Base-by-base conservation (phyloP, 2,113 vertebrate genomes). In the Lepisosteus oculatus region DNA sequence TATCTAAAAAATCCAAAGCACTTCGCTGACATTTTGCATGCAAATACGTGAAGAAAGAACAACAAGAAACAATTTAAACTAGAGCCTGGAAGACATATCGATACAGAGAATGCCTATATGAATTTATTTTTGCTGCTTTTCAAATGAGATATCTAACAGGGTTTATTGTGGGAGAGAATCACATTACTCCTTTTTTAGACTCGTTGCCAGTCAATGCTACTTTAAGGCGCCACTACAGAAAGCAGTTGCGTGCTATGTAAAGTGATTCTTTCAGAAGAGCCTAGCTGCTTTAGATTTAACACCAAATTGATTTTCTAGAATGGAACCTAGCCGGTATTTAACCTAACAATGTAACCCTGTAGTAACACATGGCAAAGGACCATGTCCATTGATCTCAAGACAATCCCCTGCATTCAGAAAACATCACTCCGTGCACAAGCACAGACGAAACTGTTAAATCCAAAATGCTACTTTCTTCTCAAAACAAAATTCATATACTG, bases 301-400 rank as follows among this genome's bases (percentile, higher is more conserved):
- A 87, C 87, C 90, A 87, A 93, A 96, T 95, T 93, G 94, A 98
- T 98, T 97, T 96, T 95, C 89, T 93, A 92, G 89, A 94, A 94
- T 94, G 95, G 93, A 93, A 94, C 90, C 92, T 92, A 90, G 93
- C 89, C 92, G 87, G 93, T 94, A 87, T 96, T 95, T 96, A 97
- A 97, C 94, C 94, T 95, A 95, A 95, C 94, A 93, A 88, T 92
- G 93, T 95, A 95, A 95, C 92, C 93, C 92, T 91, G 93, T 87
- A 94, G 94, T 94, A 94, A 89, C 92, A 94, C 92, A 93, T 91
- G 93, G 91, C 89, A 91, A 95, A 89, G 92, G 92, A 95, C 93
- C 94, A 92, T 92, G 91, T 89, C 93, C 93, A 99, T 98, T 94
- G 94, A 98, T 98, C 95, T 89, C 89, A 92, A 90, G 91, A 92